Evolutionary conservation across 2,888 invertebrate species (phyloP).

Genomic region (Sinotaia quadrata): DNA sequence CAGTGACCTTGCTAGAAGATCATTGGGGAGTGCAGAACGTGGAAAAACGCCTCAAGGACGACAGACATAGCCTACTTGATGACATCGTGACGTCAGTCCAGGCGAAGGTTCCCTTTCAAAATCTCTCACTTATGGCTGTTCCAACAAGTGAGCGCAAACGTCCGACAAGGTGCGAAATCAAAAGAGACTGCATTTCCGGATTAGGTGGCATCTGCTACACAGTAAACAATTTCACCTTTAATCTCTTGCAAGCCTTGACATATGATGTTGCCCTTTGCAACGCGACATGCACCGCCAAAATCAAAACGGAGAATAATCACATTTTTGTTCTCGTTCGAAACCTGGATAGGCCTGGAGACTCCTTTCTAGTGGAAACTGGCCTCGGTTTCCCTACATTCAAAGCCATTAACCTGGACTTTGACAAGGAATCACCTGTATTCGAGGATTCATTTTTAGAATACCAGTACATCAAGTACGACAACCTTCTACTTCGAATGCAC

Average conservation of each 20-base stretch:
- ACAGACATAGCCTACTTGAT: background rate
- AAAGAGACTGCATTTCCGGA: slow-evolving; percentile 16
- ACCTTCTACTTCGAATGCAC: slow-evolving; percentile 25
- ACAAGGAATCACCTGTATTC: slow-evolving; percentile 24
- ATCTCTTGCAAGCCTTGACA: slow-evolving; percentile 21
- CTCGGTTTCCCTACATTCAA: slow-evolving; percentile 30
- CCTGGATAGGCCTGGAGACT: slow-evolving; percentile 19
- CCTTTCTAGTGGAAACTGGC: slow-evolving; percentile 25
- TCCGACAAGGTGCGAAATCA: slow-evolving; percentile 24
- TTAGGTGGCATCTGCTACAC: slow-evolving; percentile 32
- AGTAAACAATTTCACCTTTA: slow-evolving; percentile 27
- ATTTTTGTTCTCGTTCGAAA: slow-evolving; percentile 24
- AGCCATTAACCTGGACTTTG: slow-evolving; percentile 27
- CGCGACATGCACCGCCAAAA: background rate
- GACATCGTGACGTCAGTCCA: slow-evolving; percentile 2
- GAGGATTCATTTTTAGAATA: slow-evolving; percentile 30
- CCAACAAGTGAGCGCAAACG: slow-evolving; percentile 3
- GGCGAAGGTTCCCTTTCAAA: slow-evolving; percentile 30
- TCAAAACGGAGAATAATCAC: slow-evolving; percentile 20
- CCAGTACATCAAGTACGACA: slow-evolving; percentile 27
- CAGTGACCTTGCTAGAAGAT: background rate
- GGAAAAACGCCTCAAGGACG: background rate
- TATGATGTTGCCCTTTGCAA: slow-evolving; percentile 14
- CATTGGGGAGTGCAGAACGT: background rate
- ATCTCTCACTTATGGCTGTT: slow-evolving; percentile 17